A percentile compares a stretch with the other conserved stretches of the same genome.
phyloP scores from a whole-genome alignment of 2,888 invertebrate species.

The Xylophagus ater region DNA sequence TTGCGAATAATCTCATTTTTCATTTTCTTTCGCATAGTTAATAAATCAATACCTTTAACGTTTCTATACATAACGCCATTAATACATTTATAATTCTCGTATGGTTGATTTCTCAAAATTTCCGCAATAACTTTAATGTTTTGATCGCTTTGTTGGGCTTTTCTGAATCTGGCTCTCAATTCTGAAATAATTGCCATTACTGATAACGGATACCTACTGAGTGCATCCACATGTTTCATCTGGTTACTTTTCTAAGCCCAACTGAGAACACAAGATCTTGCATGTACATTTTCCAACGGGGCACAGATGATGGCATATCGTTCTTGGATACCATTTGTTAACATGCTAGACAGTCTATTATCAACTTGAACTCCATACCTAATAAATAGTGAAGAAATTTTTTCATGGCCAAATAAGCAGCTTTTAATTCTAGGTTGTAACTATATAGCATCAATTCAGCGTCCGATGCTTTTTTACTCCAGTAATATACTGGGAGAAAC shows the following conservation, averaged over 20 bases:
- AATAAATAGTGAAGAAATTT: no score
- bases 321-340: slow-evolving; percentile 19
- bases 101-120: slow-evolving; percentile 7
- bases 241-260: slow-evolving; percentile 7
- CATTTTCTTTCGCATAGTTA: slow-evolving; percentile 12
- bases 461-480: no score
- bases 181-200: slow-evolving; percentile 7
- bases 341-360: slow-evolving; percentile 19
- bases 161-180: slow-evolving; percentile 7
- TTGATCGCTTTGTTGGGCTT: slow-evolving; percentile 16
- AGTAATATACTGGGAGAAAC: no score
- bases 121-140: slow-evolving; percentile 10
- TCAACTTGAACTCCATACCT: no score
- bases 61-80: slow-evolving; percentile 12
- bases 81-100: no score
- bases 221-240: slow-evolving; percentile 18
- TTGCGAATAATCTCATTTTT: slow-evolving; percentile 14
- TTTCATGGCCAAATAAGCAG: no score
- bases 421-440: no score
- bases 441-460: no score
- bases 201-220: slow-evolving; percentile 14
- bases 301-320: slow-evolving; percentile 15
- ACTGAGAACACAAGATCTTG: no score
- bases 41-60: slow-evolving; percentile 8
- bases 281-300: slow-evolving; percentile 15